Conservation (phyloP, 2,113 vertebrate genomes). For the Nicator chloris region DNA sequence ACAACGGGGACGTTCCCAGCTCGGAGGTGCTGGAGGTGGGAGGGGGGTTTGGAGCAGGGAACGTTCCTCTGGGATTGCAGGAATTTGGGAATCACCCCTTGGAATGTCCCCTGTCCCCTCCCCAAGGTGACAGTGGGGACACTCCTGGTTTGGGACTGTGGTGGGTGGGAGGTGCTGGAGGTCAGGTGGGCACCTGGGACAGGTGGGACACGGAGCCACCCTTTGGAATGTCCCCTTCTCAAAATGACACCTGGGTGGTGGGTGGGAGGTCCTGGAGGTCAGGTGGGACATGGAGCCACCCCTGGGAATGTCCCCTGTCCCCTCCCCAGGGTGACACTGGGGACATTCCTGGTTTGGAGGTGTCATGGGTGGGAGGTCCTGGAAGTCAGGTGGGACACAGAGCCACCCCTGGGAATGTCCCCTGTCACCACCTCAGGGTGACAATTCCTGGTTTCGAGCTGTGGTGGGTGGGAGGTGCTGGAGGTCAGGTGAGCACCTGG, state of each 20-base stretch:
- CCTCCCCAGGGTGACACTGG: slow-evolving; percentile 74
- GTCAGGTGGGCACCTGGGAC: too few relatives aligned
- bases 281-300: background rate
- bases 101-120: too few relatives aligned
- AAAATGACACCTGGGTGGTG: too few relatives aligned
- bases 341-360: background rate
- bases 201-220: too few relatives aligned
- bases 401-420: too few relatives aligned
- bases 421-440: background rate
- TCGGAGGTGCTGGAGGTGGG: background rate
- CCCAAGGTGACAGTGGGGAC: too few relatives aligned
- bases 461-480: background rate
- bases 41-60: background rate
- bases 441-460: background rate
- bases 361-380: slow-evolving; percentile 51
- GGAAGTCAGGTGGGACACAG: background rate
- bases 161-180: too few relatives aligned
- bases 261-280: background rate
- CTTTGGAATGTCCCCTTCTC: too few relatives aligned
- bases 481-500: background rate
- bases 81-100: background rate
- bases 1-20: too few relatives aligned
- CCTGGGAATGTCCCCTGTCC: fast-evolving
- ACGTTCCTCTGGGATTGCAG: background rate
- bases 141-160: too few relatives aligned